Percentiles rank a stretch among this genome's conserved stretches.
Evolutionary conservation across 2,888 invertebrate genomes (phyloP).

Genomic region (Rotaria magnacalcarata): DNA sequence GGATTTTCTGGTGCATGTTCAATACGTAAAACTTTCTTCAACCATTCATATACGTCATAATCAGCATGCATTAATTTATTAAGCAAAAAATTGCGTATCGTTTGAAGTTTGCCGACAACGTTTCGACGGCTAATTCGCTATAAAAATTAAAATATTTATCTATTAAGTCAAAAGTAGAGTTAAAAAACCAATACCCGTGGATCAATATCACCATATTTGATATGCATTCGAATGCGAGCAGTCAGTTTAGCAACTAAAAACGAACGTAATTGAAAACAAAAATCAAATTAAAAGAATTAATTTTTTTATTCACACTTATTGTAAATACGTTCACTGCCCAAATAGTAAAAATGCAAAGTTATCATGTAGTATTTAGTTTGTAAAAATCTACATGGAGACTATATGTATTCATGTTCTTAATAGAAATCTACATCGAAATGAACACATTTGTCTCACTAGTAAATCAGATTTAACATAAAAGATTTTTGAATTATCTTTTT

Average conservation of each 20-base stretch:
- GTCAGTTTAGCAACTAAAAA: neutral
- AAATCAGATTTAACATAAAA: too few relatives aligned
- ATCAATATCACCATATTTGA: neutral
- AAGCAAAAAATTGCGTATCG: neutral
- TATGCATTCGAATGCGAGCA: constrained; percentile 25
- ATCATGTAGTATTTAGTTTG: too few relatives aligned
- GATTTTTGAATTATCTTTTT: too few relatives aligned
- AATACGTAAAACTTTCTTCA: neutral
- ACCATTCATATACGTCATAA: constrained; percentile 31
- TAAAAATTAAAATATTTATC: neutral
- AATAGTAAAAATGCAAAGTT: too few relatives aligned
- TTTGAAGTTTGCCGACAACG: neutral
- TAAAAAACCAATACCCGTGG: neutral
- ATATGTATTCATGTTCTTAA: too few relatives aligned
- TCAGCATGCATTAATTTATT: constrained; percentile 19
- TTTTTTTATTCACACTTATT: too few relatives aligned
- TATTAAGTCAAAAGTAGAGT: neutral
- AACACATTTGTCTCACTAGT: too few relatives aligned
- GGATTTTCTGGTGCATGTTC: constrained; percentile 20
- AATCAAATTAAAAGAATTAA: neutral
- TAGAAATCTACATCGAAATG: too few relatives aligned
- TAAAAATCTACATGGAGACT: too few relatives aligned
- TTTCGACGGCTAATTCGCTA: neutral
- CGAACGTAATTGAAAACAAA: neutral
- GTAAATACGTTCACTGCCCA: too few relatives aligned